Conservation (phyloP, 2,888 invertebrate genomes). For the Apamea anceps region DNA sequence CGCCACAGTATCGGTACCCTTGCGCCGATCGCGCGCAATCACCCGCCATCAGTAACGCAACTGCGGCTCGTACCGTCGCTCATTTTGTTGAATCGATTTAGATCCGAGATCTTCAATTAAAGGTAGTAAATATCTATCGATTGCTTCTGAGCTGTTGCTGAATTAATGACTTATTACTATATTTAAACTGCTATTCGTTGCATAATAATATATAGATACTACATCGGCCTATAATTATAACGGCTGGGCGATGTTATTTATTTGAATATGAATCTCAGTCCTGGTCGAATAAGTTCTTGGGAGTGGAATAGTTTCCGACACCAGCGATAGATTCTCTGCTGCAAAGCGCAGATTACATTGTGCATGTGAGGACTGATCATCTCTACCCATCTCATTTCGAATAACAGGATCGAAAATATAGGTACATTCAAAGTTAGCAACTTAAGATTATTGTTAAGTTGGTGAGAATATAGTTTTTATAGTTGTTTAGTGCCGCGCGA, state of each 20-base stretch:
- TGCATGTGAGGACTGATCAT: too few species aligned
- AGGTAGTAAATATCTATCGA: conserved; percentile 39
- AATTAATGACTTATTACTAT: conserved; percentile 4
- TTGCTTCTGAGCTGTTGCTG: conserved; percentile 4
- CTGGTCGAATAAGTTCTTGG: background rate
- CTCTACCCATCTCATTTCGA: background rate
- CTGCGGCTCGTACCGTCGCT: background rate
- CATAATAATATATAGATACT: background rate
- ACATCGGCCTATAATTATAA: background rate
- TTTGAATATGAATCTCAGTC: background rate
- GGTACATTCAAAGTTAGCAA: background rate
- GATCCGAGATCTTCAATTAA: conserved; percentile 37
- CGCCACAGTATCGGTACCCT: background rate
- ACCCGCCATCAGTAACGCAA: conserved; percentile 7
- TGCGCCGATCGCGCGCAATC: background rate
- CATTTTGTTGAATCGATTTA: conserved; percentile 47
- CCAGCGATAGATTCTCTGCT: background rate
- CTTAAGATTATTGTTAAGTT: background rate
- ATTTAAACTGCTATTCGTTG: background rate
- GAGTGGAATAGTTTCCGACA: background rate
- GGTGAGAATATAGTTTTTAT: background rate
- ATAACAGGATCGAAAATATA: background rate
- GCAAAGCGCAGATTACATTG: background rate
- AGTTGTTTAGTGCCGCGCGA: background rate
- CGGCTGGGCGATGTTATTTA: background rate